Evolutionary conservation across 2,113 vertebrate genomes (phyloP), one percentile per base, ranked within the genome.

Genomic region (Amphilophus citrinellus): DNA sequence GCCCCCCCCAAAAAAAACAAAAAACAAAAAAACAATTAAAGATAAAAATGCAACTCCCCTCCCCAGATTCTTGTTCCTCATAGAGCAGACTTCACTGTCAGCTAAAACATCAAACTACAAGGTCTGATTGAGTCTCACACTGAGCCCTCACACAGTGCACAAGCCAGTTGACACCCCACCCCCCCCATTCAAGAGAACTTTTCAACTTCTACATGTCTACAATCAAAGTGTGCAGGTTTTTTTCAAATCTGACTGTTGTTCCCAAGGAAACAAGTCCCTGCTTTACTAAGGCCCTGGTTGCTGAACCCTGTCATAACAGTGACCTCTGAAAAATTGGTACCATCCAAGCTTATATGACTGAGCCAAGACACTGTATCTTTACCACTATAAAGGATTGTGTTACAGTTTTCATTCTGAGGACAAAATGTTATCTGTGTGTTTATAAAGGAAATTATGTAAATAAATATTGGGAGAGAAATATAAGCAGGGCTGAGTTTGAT

Each of bases 111-210:
- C 91, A 83, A 88, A 87, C 79, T 44, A 77, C 50, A 76, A 87
- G 76, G 76, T 87, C 80, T 89, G 88, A 92, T 88, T 76, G 85
- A 87, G 77, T 83, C 87, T 86, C 89, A 84, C 85, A 80, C 57
- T 77, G 59, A 80, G 76, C 80, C 81, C 82, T 80, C 80, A 76
- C 84, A 79, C 59, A 44, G 61, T 14, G 82, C 57, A 63, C 84
- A 87, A 73, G 75, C 88, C 84, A 79, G 73, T 79, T 86, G 89
- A 78, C 84, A 6, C 35, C 66, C 84, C 24, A 24, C 2, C 27
- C 66, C 44, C 24, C 71, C 39, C 30, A 73, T 71, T 80, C 61
- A 79, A 79, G 30, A 76, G 50, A 81, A 86, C 63, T 80, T 88
- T 85, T 90, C 79, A 89, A 85, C 83, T 87, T 76, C 60, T 65